Evolutionary conservation across 2,888 invertebrate genomes (phyloP).

Genomic region (Omphaloscelis lunosa): DNA sequence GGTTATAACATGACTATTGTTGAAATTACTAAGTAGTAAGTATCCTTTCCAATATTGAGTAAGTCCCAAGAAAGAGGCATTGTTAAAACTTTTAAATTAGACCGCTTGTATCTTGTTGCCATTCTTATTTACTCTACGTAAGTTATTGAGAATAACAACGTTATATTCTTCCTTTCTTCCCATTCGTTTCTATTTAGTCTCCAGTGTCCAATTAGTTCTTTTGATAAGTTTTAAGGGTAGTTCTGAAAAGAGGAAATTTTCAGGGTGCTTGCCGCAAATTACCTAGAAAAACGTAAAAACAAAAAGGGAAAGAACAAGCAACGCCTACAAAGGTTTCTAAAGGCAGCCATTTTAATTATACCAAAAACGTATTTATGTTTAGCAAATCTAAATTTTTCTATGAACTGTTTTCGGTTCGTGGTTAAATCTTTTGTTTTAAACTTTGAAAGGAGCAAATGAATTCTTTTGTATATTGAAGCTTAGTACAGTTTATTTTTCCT

Average conservation of each 20-base stretch:
- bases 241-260: constrained; percentile 6
- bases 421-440: neutral
- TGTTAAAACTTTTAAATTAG: constrained; percentile 76
- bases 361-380: neutral
- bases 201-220: constrained; percentile 24
- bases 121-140: constrained; percentile 50
- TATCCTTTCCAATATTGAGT: constrained; percentile 63
- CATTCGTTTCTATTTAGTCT: constrained; percentile 13
- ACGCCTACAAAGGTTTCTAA: neutral
- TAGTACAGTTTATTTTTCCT: neutral
- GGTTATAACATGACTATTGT: constrained; percentile 50
- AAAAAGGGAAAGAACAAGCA: neutral
- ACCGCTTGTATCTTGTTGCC: constrained; percentile 55
- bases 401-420: neutral
- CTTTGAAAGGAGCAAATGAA: neutral
- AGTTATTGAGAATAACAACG: constrained; percentile 56
- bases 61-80: constrained; percentile 60
- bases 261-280: neutral
- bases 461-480: neutral
- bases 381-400: neutral
- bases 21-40: constrained; percentile 31
- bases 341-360: neutral
- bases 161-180: constrained; percentile 24
- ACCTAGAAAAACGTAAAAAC: neutral
- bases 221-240: constrained; percentile 21